Evolutionary conservation across 2,113 vertebrate species (phyloP), one percentile per base, ranked within the genome.

Genomic region (Bos javanicus): DNA sequence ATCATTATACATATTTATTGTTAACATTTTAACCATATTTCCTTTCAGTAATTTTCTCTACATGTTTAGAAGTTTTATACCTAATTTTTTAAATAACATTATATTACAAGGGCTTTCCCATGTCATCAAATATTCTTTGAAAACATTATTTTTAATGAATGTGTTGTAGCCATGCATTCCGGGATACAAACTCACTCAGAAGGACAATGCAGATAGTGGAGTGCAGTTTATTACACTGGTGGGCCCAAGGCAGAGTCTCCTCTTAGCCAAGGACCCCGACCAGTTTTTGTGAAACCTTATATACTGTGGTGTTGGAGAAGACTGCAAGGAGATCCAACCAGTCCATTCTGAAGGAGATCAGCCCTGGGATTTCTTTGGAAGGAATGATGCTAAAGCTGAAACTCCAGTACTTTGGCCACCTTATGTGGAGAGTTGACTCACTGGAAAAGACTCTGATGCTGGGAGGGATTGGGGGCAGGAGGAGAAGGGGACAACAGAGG

Each of bases 101-200:
- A 30, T 36, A 30, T 78, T 83, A 12, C 5, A 48, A 83, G 28
- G 74, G 26, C 30, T 91, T 96, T 84, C 39, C 13, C 5, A 59
- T 52, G 33, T 50, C 21, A 56, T 50, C 80, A n/a, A 67, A 28
- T 71, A 67, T 21, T 82, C 60, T 74, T 87, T 64, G 80, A 64
- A 97, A 87, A 87, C 36, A 62, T 83, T 25, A 82, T 59, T 97
- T 97, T 67, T 85, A 80, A 87, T 76, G 33, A 57, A 13, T 88
- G 19, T 71, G 36, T 74, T 74, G 67, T 39, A 74, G 36, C 21
- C 67, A 74, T 5, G 1, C 67, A 39, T 39, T 74, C 67, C 1
- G 3, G 62, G 33, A 67, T n/a, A 67, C 62, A 67, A 67, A 19
- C 62, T 67, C 62, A n/a, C 7, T 67, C 62, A 67, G 62, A 67